Evolutionary conservation across 2,797 vertebrate species (phyloP).

Genomic region (Lithobates sylvaticus): DNA sequence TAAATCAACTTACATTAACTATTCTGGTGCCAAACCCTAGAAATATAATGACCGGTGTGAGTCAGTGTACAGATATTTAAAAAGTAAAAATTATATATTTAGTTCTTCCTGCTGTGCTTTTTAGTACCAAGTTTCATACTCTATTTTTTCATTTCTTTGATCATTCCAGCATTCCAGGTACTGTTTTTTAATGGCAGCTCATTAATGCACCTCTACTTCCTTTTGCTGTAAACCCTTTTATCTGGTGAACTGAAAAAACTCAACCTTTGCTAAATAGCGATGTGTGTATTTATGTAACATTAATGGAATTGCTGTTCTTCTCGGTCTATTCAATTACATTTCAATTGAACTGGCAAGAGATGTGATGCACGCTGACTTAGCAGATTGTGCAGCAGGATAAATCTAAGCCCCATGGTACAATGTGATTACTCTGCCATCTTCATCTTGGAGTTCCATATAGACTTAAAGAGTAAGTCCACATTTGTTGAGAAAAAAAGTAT

Average conservation of each 20-base stretch:
- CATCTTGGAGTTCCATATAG: not conserved
- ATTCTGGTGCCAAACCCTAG: too few species aligned
- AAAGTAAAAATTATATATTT: not conserved
- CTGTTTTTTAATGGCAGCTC: slow-evolving; percentile 31
- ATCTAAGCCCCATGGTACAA: slow-evolving; percentile 36
- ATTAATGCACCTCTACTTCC: slow-evolving; percentile 10
- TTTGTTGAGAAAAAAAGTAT: too few species aligned
- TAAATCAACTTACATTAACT: too few species aligned
- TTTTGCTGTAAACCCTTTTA: slow-evolving; percentile 40
- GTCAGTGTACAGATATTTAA: not conserved
- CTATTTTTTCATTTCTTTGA: not conserved
- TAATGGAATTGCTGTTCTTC: slow-evolving; percentile 44
- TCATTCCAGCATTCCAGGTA: not conserved
- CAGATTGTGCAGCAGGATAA: slow-evolving; percentile 46
- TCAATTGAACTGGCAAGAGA: slow-evolving; percentile 11
- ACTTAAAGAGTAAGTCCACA: not conserved
- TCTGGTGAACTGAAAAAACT: slow-evolving; percentile 35
- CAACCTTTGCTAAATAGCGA: slow-evolving; percentile 39
- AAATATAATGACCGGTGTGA: too few species aligned
- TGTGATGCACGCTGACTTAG: slow-evolving; percentile 29
- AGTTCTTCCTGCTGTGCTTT: not conserved
- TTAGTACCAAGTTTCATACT: not conserved
- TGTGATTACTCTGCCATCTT: slow-evolving; percentile 27
- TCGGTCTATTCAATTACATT: slow-evolving; percentile 50
- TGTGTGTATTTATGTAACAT: slow-evolving; percentile 46